Percentiles rank a stretch among this genome's conserved stretches.
phyloP scores from a whole-genome alignment of 1,140 invertebrate species.

The Apis cerana region DNA sequence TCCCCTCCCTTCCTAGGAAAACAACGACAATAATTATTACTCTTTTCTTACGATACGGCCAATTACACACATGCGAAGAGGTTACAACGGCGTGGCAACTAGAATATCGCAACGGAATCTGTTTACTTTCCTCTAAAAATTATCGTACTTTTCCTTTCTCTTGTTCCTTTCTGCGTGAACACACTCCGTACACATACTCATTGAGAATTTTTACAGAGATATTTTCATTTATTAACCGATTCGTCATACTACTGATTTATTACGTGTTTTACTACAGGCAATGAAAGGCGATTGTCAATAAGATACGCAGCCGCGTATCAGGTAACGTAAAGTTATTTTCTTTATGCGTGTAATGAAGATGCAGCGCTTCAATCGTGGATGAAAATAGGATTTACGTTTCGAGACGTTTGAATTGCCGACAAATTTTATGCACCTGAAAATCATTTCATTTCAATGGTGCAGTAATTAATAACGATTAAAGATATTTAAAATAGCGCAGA shows the following conservation, averaged over 20 bases:
- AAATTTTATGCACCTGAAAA: not conserved
- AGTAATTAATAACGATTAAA: too few relatives aligned
- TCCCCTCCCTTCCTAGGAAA: not conserved
- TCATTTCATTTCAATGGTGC: too few relatives aligned
- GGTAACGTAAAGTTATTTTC: not conserved
- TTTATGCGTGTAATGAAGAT: not conserved
- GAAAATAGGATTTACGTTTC: not conserved
- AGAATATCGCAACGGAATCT: too few relatives aligned
- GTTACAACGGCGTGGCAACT: too few relatives aligned
- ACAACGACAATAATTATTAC: not conserved
- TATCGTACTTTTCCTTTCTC: not conserved
- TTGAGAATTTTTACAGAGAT: not conserved
- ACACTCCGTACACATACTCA: too few relatives aligned
- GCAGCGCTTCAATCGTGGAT: not conserved
- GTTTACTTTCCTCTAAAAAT: too few relatives aligned
- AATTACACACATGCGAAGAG: too few relatives aligned
- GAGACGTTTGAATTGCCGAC: not conserved
- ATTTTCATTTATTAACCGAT: not conserved
- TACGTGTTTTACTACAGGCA: not conserved
- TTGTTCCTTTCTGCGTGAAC: too few relatives aligned
- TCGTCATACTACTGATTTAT: not conserved
- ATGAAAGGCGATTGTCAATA: slow-evolving; percentile 5
- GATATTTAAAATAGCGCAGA: too few relatives aligned
- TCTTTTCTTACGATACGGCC: not conserved
- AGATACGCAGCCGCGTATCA: too few relatives aligned